phyloP scores from a whole-genome alignment of 2,113 vertebrate genomes.

The Spea bombifrons region DNA sequence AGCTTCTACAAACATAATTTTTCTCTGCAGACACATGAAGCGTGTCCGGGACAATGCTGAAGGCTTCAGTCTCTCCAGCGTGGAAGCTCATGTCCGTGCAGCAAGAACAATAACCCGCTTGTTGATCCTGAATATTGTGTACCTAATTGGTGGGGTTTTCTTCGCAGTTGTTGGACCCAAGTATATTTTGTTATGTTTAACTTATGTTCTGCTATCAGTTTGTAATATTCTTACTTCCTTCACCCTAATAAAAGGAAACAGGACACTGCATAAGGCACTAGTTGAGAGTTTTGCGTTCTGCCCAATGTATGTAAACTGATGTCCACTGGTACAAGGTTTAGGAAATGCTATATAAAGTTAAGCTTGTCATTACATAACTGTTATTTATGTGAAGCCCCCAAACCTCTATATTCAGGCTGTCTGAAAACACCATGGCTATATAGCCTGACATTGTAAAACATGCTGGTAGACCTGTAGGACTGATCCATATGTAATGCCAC shows the following conservation, averaged over 20 bases:
- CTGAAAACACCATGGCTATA: too few relatives aligned
- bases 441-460: too few relatives aligned
- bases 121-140: neutral
- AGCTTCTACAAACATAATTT: constrained; percentile 2
- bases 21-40: neutral
- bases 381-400: too few relatives aligned
- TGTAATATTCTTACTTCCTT: neutral
- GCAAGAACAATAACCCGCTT: neutral
- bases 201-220: neutral
- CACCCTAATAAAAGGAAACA: constrained; percentile 1
- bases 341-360: too few relatives aligned
- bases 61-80: neutral
- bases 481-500: too few relatives aligned
- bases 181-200: neutral
- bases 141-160: neutral
- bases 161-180: too few relatives aligned
- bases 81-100: constrained; percentile 5
- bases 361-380: too few relatives aligned
- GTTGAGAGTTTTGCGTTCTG: neutral
- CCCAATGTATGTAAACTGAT: too few relatives aligned
- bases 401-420: too few relatives aligned
- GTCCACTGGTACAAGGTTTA: too few relatives aligned
- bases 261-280: neutral
- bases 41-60: neutral
- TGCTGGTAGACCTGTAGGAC: too few relatives aligned